Conservation (phyloP, 2,113 vertebrate species). For the Eonycteris spelaea region DNA sequence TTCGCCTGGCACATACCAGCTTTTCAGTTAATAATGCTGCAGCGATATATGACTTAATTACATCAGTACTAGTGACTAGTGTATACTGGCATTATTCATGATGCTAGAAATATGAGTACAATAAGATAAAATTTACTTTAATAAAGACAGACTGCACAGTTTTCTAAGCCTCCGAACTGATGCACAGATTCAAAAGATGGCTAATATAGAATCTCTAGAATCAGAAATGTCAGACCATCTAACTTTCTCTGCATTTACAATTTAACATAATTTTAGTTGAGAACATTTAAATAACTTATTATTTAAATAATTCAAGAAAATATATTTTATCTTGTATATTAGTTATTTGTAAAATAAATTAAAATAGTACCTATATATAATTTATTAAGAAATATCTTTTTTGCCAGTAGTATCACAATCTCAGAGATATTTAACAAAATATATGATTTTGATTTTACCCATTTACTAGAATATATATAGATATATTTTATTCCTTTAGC, state of each 20-base stretch:
- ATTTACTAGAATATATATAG: not conserved
- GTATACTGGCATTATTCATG: not conserved
- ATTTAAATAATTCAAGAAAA: not conserved
- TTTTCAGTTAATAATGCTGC: not conserved
- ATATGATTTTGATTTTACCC: not conserved
- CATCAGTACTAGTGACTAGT: not conserved
- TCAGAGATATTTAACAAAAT: not conserved
- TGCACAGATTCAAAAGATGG: not conserved
- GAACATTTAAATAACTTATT: not conserved
- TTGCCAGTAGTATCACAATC: not conserved
- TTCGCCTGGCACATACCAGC: not conserved
- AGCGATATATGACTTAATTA: not conserved
- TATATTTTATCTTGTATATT: not conserved
- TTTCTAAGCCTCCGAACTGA: not conserved
- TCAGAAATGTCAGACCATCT: not conserved
- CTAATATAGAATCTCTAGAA: not conserved
- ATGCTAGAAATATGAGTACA: not conserved
- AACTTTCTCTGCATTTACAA: not conserved
- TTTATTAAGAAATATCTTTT: not conserved
- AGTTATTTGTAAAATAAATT: not conserved
- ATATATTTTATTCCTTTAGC: not conserved
- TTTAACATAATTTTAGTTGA: not conserved
- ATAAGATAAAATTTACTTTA: not conserved
- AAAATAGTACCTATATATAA: not conserved
- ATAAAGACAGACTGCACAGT: not conserved